Conservation (phyloP, 2,888 invertebrate genomes). For the Buathra laborator region DNA sequence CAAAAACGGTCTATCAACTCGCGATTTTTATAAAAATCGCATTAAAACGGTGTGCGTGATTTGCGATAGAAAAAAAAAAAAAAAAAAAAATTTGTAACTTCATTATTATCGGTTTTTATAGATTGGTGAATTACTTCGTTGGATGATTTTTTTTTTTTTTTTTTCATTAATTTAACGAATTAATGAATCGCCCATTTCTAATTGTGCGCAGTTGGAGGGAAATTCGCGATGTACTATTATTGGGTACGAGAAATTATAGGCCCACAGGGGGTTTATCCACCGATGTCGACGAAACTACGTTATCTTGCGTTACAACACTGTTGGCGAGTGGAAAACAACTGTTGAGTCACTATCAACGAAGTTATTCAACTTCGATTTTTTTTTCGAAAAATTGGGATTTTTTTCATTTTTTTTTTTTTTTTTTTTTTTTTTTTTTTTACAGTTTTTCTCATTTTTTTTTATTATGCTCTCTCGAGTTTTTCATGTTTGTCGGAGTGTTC, state of each 20-base stretch:
- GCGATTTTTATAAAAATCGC: constrained; percentile 16
- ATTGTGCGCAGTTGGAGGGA: constrained; percentile 31
- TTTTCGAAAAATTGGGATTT: neutral
- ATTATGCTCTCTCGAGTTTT: neutral
- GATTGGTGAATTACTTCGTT: constrained; percentile 47
- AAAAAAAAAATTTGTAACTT: constrained; percentile 10
- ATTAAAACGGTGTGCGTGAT: constrained; percentile 11
- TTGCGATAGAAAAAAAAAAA: neutral
- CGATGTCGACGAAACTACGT: too few species aligned
- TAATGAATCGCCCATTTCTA: constrained; percentile 44
- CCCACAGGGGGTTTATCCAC: neutral
- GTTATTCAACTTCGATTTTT: neutral
- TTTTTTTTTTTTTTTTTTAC: constrained; percentile 21
- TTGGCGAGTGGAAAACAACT: too few species aligned
- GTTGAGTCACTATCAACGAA: too few species aligned
- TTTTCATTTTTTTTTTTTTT: neutral
- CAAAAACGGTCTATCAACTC: neutral
- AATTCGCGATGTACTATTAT: neutral
- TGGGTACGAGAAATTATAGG: neutral
- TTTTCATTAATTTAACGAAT: constrained; percentile 20
- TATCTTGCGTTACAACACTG: neutral
- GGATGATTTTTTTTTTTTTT: constrained; percentile 25
- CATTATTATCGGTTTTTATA: constrained; percentile 23
- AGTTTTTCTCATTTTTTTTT: too few species aligned
- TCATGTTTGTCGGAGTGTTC: neutral